Evolutionary conservation across 1,140 invertebrate genomes (phyloP).

Genomic region (Phocides pigmalion): DNA sequence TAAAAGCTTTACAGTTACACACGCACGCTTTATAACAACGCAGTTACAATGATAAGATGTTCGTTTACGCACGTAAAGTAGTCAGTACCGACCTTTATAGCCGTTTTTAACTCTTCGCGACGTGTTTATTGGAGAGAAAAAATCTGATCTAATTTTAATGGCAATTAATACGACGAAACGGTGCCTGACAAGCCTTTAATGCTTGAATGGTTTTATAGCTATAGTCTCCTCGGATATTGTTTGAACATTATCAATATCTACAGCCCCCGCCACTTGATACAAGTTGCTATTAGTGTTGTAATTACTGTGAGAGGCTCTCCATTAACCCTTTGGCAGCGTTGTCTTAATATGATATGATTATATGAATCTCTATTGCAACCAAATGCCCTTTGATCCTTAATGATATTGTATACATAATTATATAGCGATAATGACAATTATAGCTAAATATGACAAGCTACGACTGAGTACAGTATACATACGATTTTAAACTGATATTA

Average conservation of each 20-base stretch:
- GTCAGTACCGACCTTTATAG: not conserved
- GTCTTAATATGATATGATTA: conserved; percentile 20
- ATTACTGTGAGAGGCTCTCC: conserved; percentile 17
- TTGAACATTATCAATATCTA: conserved; percentile 11
- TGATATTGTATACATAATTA: conserved; percentile 12
- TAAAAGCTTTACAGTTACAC: no score
- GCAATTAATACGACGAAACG: conserved; percentile 22
- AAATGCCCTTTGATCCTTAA: conserved; percentile 25
- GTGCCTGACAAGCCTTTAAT: conserved; percentile 1
- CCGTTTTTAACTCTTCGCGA: conserved; percentile 50
- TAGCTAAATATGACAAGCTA: no score
- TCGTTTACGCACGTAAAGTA: not conserved
- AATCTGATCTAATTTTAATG: conserved; percentile 58
- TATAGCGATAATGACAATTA: not conserved
- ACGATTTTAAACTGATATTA: no score
- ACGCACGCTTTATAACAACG: no score
- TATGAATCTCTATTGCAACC: conserved; percentile 21
- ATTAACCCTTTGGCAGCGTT: conserved; percentile 21
- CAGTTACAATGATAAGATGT: not conserved
- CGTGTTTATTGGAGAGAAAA: conserved; percentile 53
- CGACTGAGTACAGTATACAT: not conserved
- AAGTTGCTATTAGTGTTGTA: conserved; percentile 11
- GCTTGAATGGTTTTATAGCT: conserved; percentile 5
- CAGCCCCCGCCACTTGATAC: conserved; percentile 7
- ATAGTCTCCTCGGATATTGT: not conserved